phyloP scores from a whole-genome alignment of 1,140 invertebrate species.

The Heliconius eleuchia region DNA sequence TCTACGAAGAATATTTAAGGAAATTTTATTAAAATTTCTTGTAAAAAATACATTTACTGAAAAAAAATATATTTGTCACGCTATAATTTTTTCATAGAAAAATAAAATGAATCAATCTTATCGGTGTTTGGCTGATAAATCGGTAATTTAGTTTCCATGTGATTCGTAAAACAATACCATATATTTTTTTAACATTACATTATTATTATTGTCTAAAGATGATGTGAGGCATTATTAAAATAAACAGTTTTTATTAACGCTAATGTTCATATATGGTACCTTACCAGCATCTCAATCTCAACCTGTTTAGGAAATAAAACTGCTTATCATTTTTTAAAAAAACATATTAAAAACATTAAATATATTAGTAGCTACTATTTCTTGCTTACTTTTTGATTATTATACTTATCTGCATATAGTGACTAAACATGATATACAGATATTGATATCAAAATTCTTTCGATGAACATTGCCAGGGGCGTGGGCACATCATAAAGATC shows the following conservation, averaged over 20 bases:
- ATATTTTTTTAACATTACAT: background rate
- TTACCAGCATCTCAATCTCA: too few relatives aligned
- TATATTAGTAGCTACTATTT: background rate
- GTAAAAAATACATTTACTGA: background rate
- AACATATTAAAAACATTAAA: background rate
- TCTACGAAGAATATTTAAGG: background rate
- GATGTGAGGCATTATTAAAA: background rate
- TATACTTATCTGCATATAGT: background rate
- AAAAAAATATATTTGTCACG: background rate
- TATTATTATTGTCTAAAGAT: background rate
- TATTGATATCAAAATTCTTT: conserved; percentile 40
- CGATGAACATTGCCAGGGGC: conserved; percentile 59
- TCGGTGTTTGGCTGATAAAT: conserved; percentile 18
- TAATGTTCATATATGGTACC: too few relatives aligned
- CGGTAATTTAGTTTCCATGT: conserved; percentile 7
- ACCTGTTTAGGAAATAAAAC: too few relatives aligned
- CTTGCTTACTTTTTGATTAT: background rate
- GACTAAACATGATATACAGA: background rate
- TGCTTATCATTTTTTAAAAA: background rate
- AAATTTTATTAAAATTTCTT: background rate
- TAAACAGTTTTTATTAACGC: too few relatives aligned
- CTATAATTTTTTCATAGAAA: conserved; percentile 22
- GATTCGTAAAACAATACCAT: conserved; percentile 3
- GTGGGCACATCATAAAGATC: conserved; percentile 74
- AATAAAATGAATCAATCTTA: conserved; percentile 31